Conservation (phyloP, 1,140 invertebrate species). For the Bombus sylvicola region DNA sequence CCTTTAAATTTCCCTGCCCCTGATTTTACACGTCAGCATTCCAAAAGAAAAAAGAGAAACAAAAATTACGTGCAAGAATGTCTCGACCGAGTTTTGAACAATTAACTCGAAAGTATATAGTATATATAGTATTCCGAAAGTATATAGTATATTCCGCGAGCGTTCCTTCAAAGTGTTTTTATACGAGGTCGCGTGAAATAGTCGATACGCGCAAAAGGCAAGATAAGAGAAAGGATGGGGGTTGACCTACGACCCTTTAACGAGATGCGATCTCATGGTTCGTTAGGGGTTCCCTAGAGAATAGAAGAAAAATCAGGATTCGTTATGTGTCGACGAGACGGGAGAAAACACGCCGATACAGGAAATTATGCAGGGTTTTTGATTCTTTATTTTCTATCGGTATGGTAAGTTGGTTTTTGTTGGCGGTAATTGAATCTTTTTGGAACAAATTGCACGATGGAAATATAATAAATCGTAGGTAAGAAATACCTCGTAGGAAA, state of each 20-base stretch:
- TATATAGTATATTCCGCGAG: neutral
- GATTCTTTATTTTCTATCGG: neutral
- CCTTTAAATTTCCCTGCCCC: neutral
- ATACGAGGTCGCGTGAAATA: neutral
- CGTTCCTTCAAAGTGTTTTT: neutral
- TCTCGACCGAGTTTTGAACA: neutral
- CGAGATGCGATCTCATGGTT: constrained; percentile 50
- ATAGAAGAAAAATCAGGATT: constrained; percentile 36
- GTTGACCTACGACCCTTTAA: constrained; percentile 48
- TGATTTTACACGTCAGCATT: neutral
- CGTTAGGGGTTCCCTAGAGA: constrained; percentile 3
- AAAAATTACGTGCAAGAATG: no score
- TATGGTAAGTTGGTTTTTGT: no score
- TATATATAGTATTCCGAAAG: neutral
- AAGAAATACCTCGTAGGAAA: neutral
- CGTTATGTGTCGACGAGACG: constrained; percentile 44
- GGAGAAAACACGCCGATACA: constrained; percentile 15
- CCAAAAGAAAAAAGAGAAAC: no score
- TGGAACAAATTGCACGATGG: neutral
- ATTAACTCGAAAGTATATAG: neutral
- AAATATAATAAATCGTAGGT: neutral
- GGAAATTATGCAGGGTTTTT: neutral
- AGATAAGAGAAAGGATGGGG: neutral
- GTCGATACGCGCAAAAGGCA: neutral
- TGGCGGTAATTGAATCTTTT: no score